Evolutionary conservation across 1,140 invertebrate species (phyloP), one percentile per base, ranked within the genome.

Genomic region (Cydia amplana): DNA sequence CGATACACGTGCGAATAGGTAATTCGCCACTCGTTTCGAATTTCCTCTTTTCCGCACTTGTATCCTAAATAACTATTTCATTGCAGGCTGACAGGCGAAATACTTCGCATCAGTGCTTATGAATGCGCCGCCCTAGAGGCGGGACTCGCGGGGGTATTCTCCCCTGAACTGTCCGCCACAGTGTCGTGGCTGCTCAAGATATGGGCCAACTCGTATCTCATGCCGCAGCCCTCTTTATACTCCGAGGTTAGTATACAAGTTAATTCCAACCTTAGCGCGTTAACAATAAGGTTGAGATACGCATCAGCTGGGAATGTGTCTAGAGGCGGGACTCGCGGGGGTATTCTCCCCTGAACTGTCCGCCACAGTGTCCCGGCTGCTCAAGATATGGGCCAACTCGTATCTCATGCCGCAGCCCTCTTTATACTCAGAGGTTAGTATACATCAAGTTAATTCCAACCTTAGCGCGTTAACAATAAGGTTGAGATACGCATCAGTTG

Each of bases 111-210:
- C 36, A 91, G 88, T 49, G 79, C 85, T 3, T 91, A 86, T 82
- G 78, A 94, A 93, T 83, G 87, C 83, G 77, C 93, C 81, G 77
- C 84, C 91, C 70, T 94, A 92, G 87, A 91, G 93, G 81, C 91
- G 93, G 80, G 94, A 80, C 74, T 94, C 85, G 73, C 93, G 87
- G 40, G 90, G 82, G 83, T 94, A 85, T 85, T 98, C 18, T 98
- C 97, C 91, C 97, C 97, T 0, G 96, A 98, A 91, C 94, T 98
- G 1, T 95, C 95, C 5, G 95, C 95, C 46, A 96, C 95, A 1
- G 92, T 96, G 25, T 95, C 97, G 74, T 98, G 97, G 97, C 97
- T 97, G 80, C 91, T 98, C 6, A 94, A 95, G 72, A 94, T 95
- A 79, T 98, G 96, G 95, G 95, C 95, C 43, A 91, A 95, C 49